Evolutionary conservation across 2,113 vertebrate species (phyloP), one percentile per base, ranked within the genome.

Genomic region (Callospermophilus lateralis): DNA sequence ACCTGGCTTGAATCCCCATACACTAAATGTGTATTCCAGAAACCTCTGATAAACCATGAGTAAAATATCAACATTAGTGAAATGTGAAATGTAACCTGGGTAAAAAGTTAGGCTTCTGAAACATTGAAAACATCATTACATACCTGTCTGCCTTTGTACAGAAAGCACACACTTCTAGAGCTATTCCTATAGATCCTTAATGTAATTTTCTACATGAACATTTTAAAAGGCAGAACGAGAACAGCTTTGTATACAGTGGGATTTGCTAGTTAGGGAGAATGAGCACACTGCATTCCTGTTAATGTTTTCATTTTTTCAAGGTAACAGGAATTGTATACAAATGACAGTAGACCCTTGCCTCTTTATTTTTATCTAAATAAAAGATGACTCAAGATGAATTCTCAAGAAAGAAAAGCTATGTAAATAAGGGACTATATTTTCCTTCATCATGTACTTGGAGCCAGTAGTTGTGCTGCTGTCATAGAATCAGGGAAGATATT

Each of bases 401-500:
- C n/a, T n/a, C n/a, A n/a, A n/a, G n/a, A n/a, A n/a, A n/a, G n/a
- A n/a, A n/a, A n/a, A n/a, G n/a, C n/a, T n/a, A n/a, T n/a, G n/a
- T n/a, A n/a, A n/a, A n/a, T n/a, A n/a, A n/a, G n/a, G n/a, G n/a
- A n/a, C n/a, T n/a, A n/a, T n/a, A n/a, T n/a, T n/a, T 97, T 98
- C 97, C 98, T 99, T 99, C 99, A 99, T 98, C 99, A 99, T 96
- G 99, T 99, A 87, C 98, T 98, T 24, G 99, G 99, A 97, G 99
- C 98, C 97, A 99, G 98, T 97, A 99, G 99, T 91, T 99, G 99
- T 77, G 99, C 99, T 95, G 99, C 99, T 68, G 99, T 99, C 99
- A 99, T 99, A 0, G 99, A 99, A 95, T 99, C 99, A 11, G 99
- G 99, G 95, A 99, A 99, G 81, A 99, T 99, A 98, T 99, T 99